Evolutionary conservation across 2,113 vertebrate species (phyloP), one percentile per base, ranked within the genome.

Genomic region (Sander vitreus): DNA sequence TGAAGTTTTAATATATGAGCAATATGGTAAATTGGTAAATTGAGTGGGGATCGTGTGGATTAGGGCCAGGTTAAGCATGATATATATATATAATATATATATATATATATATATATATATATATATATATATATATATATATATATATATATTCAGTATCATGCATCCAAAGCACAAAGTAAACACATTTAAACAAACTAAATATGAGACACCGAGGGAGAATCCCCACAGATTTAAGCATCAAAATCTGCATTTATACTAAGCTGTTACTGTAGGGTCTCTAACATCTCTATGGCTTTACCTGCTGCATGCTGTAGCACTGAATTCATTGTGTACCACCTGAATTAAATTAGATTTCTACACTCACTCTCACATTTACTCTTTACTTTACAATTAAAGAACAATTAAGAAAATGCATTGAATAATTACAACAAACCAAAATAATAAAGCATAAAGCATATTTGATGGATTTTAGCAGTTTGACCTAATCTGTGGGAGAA

Each of bases 21-120:
- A 80, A 75, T 79, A 77, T 73, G 55, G 33, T 55, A 63, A 83
- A 90, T 53, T 73, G 51, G 39, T 55, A 63, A 83, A 90, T 48
- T 73, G 51, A 84, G 64, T 47, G 67, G 67, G 81, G 74, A 57
- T 2, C 48, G 18, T 6, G 18, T 45, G 60, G 66, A 88, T 92
- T 88, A 80, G 33, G 27, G 69, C 68, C 33, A 63, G 87, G 60
- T 50, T 55, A 76, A 67, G 70, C 18, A 47, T 62, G 27, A 33
- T 6, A 55, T 21, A 62, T 68, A 25, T 68, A 16, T 16, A 48
- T 30, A 30, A 30, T 30, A 30, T 30, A 30, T 4, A 30, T 33
- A 33, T 33, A 33, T 33, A 33, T 33, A 33, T 33, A 33, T 33
- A 33, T 33, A 33, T 33, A 33, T 33, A 33, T 33, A 33, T 33